Base-by-base conservation (phyloP, 2,797 vertebrate species). In the Alca torda region DNA sequence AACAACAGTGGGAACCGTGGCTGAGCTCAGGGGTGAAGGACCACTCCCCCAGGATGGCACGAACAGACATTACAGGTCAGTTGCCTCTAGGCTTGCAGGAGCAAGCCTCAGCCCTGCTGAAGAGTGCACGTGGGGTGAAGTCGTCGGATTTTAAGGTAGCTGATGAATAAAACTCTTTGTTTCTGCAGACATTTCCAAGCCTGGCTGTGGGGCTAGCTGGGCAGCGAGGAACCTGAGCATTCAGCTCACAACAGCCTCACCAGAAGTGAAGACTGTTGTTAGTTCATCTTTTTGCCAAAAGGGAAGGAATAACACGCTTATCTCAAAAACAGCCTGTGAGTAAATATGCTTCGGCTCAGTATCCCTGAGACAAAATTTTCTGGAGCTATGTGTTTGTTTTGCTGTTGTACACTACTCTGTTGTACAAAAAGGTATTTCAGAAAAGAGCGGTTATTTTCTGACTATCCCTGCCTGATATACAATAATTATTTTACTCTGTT, bases 61-160 rank as follows among this genome's bases (percentile, higher is more conserved):
- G 16, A 78, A 16, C 6, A 60, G 45, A 51, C 6, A 72, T 41
- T 51, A 18, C 37, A 68, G 26, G 9, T 30, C 6, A 2, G 48
- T 30, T 31, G 3, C 25, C 64, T 59, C 31, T 37, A 46, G 33
- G 37, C 33, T 28, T 84, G 56, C 15, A n/a, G n/a, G 57, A 50
- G 37, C 73, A 80, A 61, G 8, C 31, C 19, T 83, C 41, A 64
- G 23, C 13, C 41, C 26, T 67, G 13, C 23, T 87, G 56, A 80
- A 39, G 23, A 78, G 45, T 10, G 6, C 1, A 0, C 9, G 4
- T 46, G 14, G 8, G 46, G 10, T 39, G 28, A 86, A 73, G 16
- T 16, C 0, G 0, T 39, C 31, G 64, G 43, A 54, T 70, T 68
- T 48, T 45, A 21, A 45, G 10, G 11, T 9, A 67, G 25, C 15